Evolutionary conservation across 2,888 invertebrate species (phyloP).

Genomic region (Philereme vetulata): DNA sequence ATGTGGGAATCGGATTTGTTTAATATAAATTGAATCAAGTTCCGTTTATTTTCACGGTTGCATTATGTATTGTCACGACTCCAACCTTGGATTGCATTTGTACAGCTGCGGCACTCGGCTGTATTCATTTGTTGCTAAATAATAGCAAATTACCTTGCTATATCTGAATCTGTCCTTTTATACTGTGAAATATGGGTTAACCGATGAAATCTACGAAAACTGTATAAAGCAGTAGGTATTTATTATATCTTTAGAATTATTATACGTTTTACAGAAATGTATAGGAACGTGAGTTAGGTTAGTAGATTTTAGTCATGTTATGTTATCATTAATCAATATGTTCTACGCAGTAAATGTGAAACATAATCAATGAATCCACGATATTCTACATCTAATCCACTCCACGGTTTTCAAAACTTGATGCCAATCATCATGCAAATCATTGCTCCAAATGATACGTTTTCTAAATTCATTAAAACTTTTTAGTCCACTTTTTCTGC

Average conservation of each 20-base stretch:
- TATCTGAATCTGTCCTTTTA: slow-evolving; percentile 2
- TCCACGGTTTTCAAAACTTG: no score
- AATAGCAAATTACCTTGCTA: slow-evolving; percentile 31
- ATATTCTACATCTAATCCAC: no score
- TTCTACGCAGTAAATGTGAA: no score
- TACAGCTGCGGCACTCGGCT: slow-evolving; percentile 57
- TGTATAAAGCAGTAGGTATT: no score
- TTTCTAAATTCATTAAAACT: neutral
- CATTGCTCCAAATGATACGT: slow-evolving; percentile 8
- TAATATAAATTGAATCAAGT: slow-evolving; percentile 16
- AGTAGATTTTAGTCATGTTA: no score
- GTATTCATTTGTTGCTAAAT: slow-evolving; percentile 39
- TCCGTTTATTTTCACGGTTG: slow-evolving; percentile 29
- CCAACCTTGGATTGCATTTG: slow-evolving; percentile 63
- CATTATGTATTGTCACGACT: slow-evolving; percentile 49
- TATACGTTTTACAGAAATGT: no score
- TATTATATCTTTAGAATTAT: no score
- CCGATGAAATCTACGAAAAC: no score
- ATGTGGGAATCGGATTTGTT: slow-evolving; percentile 20
- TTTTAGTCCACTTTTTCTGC: slow-evolving; percentile 23
- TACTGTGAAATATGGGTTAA: slow-evolving; percentile 2
- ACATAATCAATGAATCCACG: no score
- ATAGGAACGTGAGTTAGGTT: no score
- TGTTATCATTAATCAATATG: no score
- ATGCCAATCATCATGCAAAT: neutral